phyloP scores from a whole-genome alignment of 2,113 vertebrate species.

The Dascyllus trimaculatus region DNA sequence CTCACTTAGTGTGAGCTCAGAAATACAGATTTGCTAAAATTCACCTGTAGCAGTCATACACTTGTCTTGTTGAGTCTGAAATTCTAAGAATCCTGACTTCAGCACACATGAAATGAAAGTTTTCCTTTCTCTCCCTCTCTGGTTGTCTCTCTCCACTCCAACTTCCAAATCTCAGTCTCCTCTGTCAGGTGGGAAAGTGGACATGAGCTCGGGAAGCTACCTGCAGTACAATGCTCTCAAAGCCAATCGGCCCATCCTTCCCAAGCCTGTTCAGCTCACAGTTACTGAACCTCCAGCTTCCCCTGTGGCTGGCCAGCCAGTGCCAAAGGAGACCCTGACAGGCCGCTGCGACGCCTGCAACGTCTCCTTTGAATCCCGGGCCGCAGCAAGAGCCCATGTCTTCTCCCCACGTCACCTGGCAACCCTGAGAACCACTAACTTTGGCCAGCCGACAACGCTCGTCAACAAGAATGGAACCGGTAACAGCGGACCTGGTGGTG shows the following conservation, averaged over 20 bases:
- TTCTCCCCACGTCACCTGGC: conserved; percentile 91
- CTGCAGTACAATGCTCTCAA: conserved; percentile 86
- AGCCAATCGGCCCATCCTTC: conserved; percentile 86
- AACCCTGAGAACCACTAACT: conserved; percentile 88
- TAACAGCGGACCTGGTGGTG: conserved; percentile 60
- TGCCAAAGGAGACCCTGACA: conserved; percentile 82
- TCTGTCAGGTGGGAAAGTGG: conserved; percentile 77
- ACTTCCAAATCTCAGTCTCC: conserved; percentile 69
- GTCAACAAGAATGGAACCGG: conserved; percentile 80
- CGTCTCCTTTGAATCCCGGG: conserved; percentile 90
- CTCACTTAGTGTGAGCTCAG: too few species aligned
- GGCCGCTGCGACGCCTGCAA: conserved; percentile 90
- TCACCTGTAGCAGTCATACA: too few species aligned
- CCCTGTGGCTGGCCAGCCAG: conserved; percentile 74
- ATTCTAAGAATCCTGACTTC: too few species aligned
- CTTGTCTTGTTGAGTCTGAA: background rate
- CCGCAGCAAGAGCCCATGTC: conserved; percentile 91
- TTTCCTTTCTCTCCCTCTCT: background rate
- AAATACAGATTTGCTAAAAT: too few species aligned
- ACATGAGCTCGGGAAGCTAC: conserved; percentile 84
- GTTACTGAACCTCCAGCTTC: conserved; percentile 69
- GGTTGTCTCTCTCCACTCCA: background rate
- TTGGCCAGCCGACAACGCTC: conserved; percentile 82
- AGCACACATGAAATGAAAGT: too few species aligned
- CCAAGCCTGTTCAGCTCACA: conserved; percentile 86